Conservation (phyloP, 2,888 invertebrate species). For the Steinernema scapterisci region DNA sequence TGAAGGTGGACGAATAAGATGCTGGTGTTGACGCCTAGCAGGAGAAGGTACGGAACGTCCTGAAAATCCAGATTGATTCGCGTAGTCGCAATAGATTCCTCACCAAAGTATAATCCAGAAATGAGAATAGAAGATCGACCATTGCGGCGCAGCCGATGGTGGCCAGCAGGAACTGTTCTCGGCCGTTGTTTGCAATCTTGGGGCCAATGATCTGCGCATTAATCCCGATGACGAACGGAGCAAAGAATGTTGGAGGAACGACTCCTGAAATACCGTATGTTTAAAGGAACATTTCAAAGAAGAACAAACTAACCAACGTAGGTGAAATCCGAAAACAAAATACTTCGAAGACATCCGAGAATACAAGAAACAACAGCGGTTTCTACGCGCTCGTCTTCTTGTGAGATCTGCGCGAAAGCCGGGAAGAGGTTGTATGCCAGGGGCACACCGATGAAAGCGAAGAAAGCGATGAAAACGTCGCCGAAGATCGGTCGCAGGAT, state of each 20-base stretch:
- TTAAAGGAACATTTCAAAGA: neutral
- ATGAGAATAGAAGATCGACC: neutral
- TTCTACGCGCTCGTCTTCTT: neutral
- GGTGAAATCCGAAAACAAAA: neutral
- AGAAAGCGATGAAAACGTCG: neutral
- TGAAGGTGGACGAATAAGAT: neutral
- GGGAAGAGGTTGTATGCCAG: neutral
- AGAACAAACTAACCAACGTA: neutral
- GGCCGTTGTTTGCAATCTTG: neutral
- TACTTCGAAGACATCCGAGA: neutral
- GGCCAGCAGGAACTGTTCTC: neutral
- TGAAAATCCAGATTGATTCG: neutral
- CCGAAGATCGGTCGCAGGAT: neutral
- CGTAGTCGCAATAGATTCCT: neutral
- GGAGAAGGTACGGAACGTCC: neutral
- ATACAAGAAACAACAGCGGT: neutral
- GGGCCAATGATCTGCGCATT: neutral
- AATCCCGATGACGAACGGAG: conserved; percentile 9
- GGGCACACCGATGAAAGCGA: neutral
- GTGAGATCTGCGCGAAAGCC: neutral
- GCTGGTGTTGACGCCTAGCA: neutral
- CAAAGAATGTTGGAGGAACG: neutral
- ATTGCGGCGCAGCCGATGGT: neutral
- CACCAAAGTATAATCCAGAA: neutral
- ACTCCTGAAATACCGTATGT: neutral